Base-by-base conservation (phyloP, 2,888 invertebrate species). In the Drosophila emarginata region DNA sequence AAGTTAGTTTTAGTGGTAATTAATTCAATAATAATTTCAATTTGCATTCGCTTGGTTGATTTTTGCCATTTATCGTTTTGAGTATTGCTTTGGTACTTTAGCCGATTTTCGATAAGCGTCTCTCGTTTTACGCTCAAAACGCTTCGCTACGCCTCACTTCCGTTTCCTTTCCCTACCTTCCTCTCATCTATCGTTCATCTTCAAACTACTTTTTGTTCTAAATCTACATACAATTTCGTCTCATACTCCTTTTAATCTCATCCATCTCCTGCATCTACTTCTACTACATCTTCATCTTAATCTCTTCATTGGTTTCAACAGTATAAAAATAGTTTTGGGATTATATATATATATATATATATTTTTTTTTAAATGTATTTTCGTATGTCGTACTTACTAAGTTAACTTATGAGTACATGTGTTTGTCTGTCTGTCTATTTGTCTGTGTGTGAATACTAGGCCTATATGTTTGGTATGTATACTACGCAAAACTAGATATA, bases 21-120 rank as follows among this genome's bases (percentile, higher is more conserved):
- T 72, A 73, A 72, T 73, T 72, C 51, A 75, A 23, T 56, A 76
- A 67, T 64, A 71, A 70, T 71, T 70, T 72, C 72, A 70, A 74
- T 78, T 72, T 74, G 76, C 64, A 67, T 74, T 67, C 54, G 37
- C 58, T 45, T 45, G 40, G 36, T 60, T 72, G 59, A 28, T 54
- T 36, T 59, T 32, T 39, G 32, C 15, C 45, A 51, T 66, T 67
- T 26, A 67, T 65, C 66, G 72, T 76, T 89, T 80, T 90, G 91
- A 91, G 91, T 91, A 91, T 91, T 91, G 91, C 91, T 91, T 91
- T 91, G 91, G 91, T 91, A 91, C 91, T 90, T 91, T 91, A 91
- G 91, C 91, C 91, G 91, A 90, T 89, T 77, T 77, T 78, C 77
- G 76, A 79, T 77, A 65, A 59, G 54, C 79, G 74, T 14, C 28